Evolutionary conservation across 1,140 invertebrate genomes (phyloP).

Genomic region (Elysia chlorotica): DNA sequence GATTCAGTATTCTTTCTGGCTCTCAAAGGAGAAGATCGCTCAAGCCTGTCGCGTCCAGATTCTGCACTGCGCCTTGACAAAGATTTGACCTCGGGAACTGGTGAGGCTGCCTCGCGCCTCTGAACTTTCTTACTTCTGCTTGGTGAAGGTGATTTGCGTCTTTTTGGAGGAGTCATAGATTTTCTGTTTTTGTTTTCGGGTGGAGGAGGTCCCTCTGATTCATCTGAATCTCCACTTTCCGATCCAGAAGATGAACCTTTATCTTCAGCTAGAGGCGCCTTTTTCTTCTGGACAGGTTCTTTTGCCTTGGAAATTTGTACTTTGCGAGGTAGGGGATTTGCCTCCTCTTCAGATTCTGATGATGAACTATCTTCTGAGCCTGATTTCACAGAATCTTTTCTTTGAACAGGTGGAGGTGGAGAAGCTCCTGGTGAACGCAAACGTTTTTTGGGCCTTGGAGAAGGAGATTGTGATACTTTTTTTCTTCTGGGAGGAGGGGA

Average conservation of each 20-base stretch:
- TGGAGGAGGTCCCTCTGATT: conserved; percentile 1
- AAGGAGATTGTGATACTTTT: conserved; percentile 1
- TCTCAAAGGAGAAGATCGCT: no score
- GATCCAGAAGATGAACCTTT: conserved; percentile 11
- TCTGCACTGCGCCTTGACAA: no score
- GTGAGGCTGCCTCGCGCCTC: no score
- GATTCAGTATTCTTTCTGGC: no score
- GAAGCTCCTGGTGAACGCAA: not conserved
- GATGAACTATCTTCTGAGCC: no score
- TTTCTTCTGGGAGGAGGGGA: not conserved
- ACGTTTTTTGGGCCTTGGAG: conserved; percentile 9
- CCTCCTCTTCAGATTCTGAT: conserved; percentile 17
- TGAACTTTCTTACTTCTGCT: no score
- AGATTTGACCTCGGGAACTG: no score
- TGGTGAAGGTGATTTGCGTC: conserved; percentile 6
- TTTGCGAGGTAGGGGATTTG: conserved; percentile 5
- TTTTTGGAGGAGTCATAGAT: not conserved
- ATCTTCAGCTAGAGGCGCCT: not conserved
- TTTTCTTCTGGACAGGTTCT: not conserved
- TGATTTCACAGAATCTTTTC: no score
- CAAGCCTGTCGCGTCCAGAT: no score
- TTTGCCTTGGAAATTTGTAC: not conserved
- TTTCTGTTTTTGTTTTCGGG: conserved; percentile 4
- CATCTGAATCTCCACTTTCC: conserved; percentile 17
- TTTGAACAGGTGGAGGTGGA: conserved; percentile 15